Evolutionary conservation across 1,140 invertebrate genomes (phyloP), one percentile per base, ranked within the genome.

Genomic region (Hylaeus volcanicus): DNA sequence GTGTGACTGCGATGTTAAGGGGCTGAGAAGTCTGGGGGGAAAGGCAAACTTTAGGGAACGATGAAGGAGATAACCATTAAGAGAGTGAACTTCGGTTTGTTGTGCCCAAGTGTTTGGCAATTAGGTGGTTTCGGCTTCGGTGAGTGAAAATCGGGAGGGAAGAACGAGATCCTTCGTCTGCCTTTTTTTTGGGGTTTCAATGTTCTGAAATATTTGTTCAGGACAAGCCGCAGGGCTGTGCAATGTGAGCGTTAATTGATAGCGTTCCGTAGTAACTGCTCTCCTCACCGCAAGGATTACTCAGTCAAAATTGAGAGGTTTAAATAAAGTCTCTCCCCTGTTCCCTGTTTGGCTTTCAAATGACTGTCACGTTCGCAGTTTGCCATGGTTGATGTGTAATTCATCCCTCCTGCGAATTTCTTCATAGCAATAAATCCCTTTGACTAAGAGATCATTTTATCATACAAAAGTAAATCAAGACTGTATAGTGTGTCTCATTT

Each of bases 1-100:
- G 69, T 79, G 60, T 79, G 68, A 78, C 66, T 78, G 69, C 48
- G 69, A 73, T 64, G 76, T 73, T 79, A 73, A 79, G 51, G 69
- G 76, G 12, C 15, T 9, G 48, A 26, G 58, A 12, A 64, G 76
- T 39, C 37, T 43, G 4, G 5, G 48, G 26, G 26, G 26, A 26
- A 43, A 8, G 56, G 9, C 48, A 14, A 79, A 79, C 69, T 78
- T 79, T 79, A 48, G n/a, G 39, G 41, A 14, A 73, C 53, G 76
- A 73, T 73, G 15, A 51, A 63, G 48, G 69, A 15, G 48, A 79
- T 61, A 73, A 63, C 41, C 12, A 69, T 55, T 41, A 43, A 51
- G 48, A 9, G 39, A 79, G 26, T 64, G 39, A 78, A 78, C 58
- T 72, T 72, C 43, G 58, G 48, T 48, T 72, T 72, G 41, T 64